Conservation (phyloP, 2,888 invertebrate genomes). For the Hypsopygia costalis region DNA sequence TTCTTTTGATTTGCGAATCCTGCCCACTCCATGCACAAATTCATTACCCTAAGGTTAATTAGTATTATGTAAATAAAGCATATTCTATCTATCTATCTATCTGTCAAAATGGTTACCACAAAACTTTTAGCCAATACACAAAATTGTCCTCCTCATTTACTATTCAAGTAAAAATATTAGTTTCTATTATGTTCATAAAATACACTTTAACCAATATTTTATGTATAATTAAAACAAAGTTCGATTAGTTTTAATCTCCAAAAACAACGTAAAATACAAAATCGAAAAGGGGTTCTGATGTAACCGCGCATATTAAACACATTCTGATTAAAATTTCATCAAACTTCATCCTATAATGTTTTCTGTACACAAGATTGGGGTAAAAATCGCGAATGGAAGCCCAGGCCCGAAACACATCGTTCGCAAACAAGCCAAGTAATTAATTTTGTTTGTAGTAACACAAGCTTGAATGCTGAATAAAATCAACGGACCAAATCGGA, state of each 20-base stretch:
- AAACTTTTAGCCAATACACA: no score
- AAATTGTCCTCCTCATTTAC: no score
- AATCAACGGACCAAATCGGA: slow-evolving; percentile 1
- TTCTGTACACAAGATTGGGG: slow-evolving; percentile 10
- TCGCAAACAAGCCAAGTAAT: slow-evolving; percentile 45
- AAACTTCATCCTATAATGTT: slow-evolving; percentile 1
- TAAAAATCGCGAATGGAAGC: slow-evolving; percentile 43
- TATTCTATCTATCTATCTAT: no score
- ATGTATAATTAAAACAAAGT: background rate
- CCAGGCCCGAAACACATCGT: slow-evolving; percentile 29
- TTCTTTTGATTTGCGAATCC: no score
- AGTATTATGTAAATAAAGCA: no score
- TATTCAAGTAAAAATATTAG: no score
- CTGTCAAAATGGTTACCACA: no score
- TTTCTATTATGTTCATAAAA: no score
- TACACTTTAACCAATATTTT: no score
- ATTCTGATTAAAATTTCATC: slow-evolving; percentile 5
- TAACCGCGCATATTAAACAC: background rate
- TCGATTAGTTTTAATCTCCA: background rate
- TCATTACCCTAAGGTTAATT: no score
- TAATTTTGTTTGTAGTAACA: slow-evolving; percentile 27
- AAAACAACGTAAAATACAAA: background rate
- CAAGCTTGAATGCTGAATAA: slow-evolving; percentile 4
- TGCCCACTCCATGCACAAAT: no score
- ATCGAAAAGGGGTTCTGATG: background rate